Conservation (phyloP, 2,113 vertebrate genomes). For the Sinocyclocheilus anshuiensis region DNA sequence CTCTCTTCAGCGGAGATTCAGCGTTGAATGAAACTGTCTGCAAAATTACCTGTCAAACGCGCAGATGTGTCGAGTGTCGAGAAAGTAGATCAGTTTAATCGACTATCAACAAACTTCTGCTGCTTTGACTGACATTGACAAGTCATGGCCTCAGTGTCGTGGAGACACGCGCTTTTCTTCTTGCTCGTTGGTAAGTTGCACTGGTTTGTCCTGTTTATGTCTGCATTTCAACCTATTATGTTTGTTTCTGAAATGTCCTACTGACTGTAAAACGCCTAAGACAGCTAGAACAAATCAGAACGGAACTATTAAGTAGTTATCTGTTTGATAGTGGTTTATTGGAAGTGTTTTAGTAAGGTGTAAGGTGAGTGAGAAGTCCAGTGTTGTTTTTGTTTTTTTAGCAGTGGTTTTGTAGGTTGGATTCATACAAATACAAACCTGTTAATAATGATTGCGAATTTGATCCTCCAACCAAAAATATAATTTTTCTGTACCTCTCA, state of each 20-base stretch:
- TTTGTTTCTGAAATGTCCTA: not conserved
- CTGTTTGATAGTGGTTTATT: not conserved
- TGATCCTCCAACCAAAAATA: not conserved
- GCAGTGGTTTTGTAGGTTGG: not conserved
- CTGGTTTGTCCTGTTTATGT: constrained; percentile 26
- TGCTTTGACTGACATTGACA: constrained; percentile 27
- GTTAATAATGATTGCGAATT: not conserved
- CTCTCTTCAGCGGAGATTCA: not conserved
- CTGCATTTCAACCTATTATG: not conserved
- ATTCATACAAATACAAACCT: not conserved
- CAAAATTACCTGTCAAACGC: not conserved
- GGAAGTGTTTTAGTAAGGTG: no score
- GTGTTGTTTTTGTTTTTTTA: not conserved
- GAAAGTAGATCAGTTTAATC: not conserved
- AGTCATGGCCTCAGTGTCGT: constrained; percentile 23
- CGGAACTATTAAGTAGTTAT: not conserved
- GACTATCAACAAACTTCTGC: constrained; percentile 21
- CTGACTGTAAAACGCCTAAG: not conserved
- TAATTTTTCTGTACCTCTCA: not conserved
- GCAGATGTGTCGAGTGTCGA: constrained; percentile 11
- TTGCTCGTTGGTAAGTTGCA: constrained; percentile 49
- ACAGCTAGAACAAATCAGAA: not conserved
- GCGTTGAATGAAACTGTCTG: constrained; percentile 19
- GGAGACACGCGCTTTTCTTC: constrained; percentile 41
- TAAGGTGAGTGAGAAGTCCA: not conserved